phyloP scores from a whole-genome alignment of 2,113 vertebrate genomes.

The Morone saxatilis region DNA sequence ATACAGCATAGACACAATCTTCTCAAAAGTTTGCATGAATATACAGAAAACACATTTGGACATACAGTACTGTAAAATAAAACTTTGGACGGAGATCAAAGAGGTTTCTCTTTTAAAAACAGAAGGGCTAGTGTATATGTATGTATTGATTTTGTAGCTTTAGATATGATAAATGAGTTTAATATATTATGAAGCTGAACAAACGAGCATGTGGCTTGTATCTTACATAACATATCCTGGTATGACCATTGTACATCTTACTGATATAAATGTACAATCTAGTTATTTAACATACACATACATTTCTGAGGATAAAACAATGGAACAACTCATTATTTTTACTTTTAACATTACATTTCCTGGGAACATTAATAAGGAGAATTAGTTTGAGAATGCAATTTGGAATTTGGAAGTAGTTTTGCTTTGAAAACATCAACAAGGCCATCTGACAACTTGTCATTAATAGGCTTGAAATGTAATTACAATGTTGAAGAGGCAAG shows the following conservation, averaged over 20 bases:
- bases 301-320: background rate
- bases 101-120: background rate
- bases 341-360: too few relatives aligned
- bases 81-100: conserved; percentile 1
- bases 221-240: background rate
- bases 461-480: background rate
- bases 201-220: background rate
- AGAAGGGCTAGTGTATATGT: background rate
- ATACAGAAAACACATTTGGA: background rate
- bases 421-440: background rate
- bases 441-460: background rate
- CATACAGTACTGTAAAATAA: background rate
- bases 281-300: background rate
- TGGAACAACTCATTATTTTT: background rate
- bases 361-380: too few relatives aligned
- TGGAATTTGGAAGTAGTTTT: background rate
- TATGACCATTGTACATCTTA: background rate
- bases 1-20: conserved; percentile 16
- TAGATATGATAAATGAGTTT: background rate
- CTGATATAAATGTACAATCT: background rate
- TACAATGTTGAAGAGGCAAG: background rate
- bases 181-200: background rate
- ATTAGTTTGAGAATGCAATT: too few relatives aligned
- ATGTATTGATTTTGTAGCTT: conserved; percentile 19
- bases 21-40: conserved; percentile 21